These are phyloP conservation scores for Aplysina aerophoba DNA, from an alignment of 37 sponge, comb jelly and placozoan genomes.

Conservation along the genomic window DNA sequence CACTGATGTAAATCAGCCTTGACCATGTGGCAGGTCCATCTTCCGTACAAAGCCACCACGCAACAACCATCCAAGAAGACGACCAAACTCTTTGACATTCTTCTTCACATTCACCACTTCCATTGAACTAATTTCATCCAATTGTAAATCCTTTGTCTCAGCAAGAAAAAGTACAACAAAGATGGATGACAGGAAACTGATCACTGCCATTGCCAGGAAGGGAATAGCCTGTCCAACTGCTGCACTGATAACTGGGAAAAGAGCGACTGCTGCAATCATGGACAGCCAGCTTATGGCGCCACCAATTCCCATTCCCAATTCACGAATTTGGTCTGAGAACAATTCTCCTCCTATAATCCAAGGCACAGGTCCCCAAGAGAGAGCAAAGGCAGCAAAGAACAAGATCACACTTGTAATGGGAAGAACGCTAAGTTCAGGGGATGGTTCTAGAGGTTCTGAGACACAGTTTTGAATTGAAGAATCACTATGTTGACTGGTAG, in stretches of 20 bases:
- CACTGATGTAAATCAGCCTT: too few relatives aligned
- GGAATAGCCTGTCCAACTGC: constrained; percentile 28
- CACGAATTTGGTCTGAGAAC: constrained; percentile 35
- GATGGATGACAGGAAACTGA: constrained; percentile 23
- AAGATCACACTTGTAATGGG: constrained; percentile 37
- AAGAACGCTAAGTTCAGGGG: constrained; percentile 10
- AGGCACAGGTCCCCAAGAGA: constrained; percentile 64
- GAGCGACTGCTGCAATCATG: neutral
- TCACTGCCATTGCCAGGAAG: constrained; percentile 29
- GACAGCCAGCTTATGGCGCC: constrained; percentile 22
- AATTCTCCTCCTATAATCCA: constrained; percentile 52
- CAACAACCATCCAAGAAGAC: constrained; percentile 2
- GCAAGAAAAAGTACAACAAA: constrained; percentile 64
- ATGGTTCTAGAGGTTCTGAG: too few relatives aligned
- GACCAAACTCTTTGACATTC: constrained; percentile 15
- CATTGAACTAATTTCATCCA: constrained; percentile 51
- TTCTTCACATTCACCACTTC: neutral
- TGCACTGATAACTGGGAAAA: neutral
- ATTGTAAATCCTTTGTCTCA: constrained; percentile 53
- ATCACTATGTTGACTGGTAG: neutral
- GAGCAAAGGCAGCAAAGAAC: constrained; percentile 31
- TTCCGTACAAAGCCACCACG: neutral
- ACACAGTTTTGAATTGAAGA: too few relatives aligned
- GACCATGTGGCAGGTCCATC: too few relatives aligned
- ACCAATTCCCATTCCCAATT: constrained; percentile 33